These are phyloP conservation scores for Philereme vetulata DNA, from an alignment of 2,888 invertebrate species.

Conservation along the genomic window DNA sequence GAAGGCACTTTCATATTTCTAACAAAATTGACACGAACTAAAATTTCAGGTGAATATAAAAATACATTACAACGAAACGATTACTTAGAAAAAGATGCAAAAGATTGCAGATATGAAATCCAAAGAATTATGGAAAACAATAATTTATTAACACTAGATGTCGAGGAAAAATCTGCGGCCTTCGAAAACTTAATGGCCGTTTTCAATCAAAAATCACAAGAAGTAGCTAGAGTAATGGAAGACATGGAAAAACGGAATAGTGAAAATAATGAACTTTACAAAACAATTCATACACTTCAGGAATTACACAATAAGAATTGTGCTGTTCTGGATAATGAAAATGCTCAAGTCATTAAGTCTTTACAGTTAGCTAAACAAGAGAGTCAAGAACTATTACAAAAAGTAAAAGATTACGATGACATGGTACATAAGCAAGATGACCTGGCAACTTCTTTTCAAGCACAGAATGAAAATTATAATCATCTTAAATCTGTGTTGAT, in stretches of 20 bases:
- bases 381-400: slow-evolving; percentile 61
- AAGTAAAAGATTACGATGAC: slow-evolving; percentile 54
- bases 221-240: slow-evolving; percentile 56
- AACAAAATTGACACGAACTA: not conserved
- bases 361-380: slow-evolving; percentile 59
- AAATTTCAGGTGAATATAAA: slow-evolving; percentile 59
- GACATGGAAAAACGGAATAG: slow-evolving; percentile 53
- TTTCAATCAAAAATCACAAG: slow-evolving; percentile 58
- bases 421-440: slow-evolving; percentile 46
- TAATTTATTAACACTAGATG: slow-evolving; percentile 46
- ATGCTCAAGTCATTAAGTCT: slow-evolving; percentile 49
- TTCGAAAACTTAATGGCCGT: slow-evolving; percentile 58
- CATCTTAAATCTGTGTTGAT: slow-evolving; percentile 43
- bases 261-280: slow-evolving; percentile 51
- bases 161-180: slow-evolving; percentile 55
- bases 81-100: slow-evolving; percentile 60
- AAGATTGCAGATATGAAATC: slow-evolving; percentile 51
- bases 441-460: slow-evolving; percentile 43
- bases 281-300: slow-evolving; percentile 51
- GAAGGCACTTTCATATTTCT: not conserved
- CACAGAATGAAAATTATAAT: slow-evolving; percentile 44
- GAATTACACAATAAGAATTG: slow-evolving; percentile 51
- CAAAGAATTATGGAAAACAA: slow-evolving; percentile 54
- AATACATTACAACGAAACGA: slow-evolving; percentile 57
- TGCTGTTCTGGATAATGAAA: slow-evolving; percentile 55